Evolutionary conservation across 2,888 invertebrate species (phyloP).

Genomic region (Brenthis hecate): DNA sequence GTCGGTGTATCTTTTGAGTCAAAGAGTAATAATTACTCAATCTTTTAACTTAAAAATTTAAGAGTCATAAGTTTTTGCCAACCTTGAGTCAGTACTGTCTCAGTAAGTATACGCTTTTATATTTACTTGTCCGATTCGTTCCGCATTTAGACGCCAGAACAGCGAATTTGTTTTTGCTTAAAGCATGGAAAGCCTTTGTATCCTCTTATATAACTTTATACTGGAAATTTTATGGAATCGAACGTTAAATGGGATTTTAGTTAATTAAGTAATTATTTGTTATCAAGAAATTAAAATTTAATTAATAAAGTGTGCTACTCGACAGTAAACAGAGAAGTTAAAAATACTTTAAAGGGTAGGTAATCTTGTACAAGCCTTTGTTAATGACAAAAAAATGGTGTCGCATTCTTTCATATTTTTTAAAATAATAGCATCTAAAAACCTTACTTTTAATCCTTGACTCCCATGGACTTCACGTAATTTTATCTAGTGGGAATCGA

Average conservation of each 20-base stretch:
- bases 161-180: constrained; percentile 20
- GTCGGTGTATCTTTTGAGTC: too few species aligned
- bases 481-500: too few species aligned
- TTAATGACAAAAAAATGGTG: too few species aligned
- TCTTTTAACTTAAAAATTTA: too few species aligned
- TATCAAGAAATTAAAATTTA: constrained; percentile 10
- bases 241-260: not conserved
- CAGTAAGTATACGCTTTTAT: constrained; percentile 24
- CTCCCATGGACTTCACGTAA: too few species aligned
- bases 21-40: too few species aligned
- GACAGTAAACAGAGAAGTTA: constrained; percentile 3
- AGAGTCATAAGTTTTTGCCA: not conserved
- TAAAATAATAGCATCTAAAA: too few species aligned
- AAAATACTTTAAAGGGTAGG: constrained; percentile 9
- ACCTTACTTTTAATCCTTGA: too few species aligned
- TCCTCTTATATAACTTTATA: not conserved
- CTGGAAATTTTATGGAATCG: not conserved
- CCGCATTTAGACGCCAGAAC: constrained; percentile 17
- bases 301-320: constrained; percentile 12
- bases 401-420: too few species aligned
- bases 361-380: not conserved
- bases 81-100: constrained; percentile 9
- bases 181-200: not conserved
- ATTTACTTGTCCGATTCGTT: constrained; percentile 27
- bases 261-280: constrained; percentile 9